Base-by-base conservation (phyloP, 1,140 invertebrate genomes). In the Colletes latitarsis region DNA sequence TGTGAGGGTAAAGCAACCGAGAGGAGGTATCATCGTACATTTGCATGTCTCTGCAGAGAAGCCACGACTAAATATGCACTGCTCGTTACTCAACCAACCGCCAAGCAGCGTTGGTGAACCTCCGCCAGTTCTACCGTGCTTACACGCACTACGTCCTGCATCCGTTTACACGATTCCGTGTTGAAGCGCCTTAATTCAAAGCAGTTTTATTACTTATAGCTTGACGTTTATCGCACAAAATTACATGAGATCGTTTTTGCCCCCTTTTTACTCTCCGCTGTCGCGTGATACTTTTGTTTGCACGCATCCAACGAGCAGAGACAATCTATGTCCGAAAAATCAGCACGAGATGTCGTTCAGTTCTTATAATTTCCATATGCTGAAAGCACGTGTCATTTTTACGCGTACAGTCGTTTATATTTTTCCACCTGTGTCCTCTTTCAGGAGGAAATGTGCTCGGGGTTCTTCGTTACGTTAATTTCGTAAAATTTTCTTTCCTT, bases 41-140 rank as follows among this genome's bases (percentile, higher is more conserved):
- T 84, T 84, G 82, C 82, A 84, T 84, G 79, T 82, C 82, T 82
- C 82, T 84, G 80, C 74, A 84, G 82, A 83, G 82, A 82, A 77
- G 79, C 79, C 74, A 62, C 69, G 79, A 67, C 82, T 84, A 84
- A 84, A 84, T 84, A 84, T 84, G 82, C 82, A 76, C 82, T 64
- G 82, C 80, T 84, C 82, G 82, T 84, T 84, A 84, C 69, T 84
- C 81, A 82, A 82, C 79, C 82, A 82, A 84, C 82, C 79, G 49
- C 82, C 82, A 83, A 82, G 82, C 73, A 77, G 46, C 60, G 82
- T 77, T 17, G 74, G 73, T 57, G 69, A 82, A 84, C 72, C 82
- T 82, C 62, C 76, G 80, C 79, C 74, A 74, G 74, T 70, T 81
- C 78, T 81, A 60, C 78, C 55, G 62, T 82, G 68, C 82, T 83